A percentile compares a stretch with the other conserved stretches of the same genome.
Evolutionary conservation across 2,113 vertebrate genomes (phyloP).

Genomic region (Phodopus roborovskii): DNA sequence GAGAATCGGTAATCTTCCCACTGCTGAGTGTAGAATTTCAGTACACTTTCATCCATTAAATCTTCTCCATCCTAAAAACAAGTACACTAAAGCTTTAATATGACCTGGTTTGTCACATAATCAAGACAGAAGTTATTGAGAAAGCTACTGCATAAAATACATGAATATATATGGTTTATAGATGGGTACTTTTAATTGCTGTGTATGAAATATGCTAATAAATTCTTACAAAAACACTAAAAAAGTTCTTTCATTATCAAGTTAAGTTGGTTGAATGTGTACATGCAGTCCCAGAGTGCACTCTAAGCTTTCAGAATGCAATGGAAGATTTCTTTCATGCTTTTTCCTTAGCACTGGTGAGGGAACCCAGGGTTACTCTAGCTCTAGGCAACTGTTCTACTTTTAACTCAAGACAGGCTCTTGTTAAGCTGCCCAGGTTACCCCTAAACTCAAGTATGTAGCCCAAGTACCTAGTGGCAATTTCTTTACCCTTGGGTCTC

Average conservation of each 20-base stretch:
- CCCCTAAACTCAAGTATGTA: neutral
- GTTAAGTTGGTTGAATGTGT: neutral
- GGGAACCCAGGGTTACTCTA: neutral
- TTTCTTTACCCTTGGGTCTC: neutral
- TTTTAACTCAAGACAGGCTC: neutral
- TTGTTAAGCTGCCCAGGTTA: neutral
- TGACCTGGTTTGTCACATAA: neutral
- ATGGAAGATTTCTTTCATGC: neutral
- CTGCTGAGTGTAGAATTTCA: constrained; percentile 99
- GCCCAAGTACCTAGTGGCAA: neutral
- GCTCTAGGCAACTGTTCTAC: neutral
- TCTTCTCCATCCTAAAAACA: constrained; percentile 95
- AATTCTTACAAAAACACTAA: constrained; percentile 16
- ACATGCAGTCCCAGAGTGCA: neutral
- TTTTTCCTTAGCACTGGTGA: neutral
- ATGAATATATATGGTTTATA: neutral
- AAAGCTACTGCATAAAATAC: neutral
- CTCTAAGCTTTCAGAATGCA: neutral
- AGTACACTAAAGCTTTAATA: constrained; percentile 23
- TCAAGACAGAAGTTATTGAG: neutral
- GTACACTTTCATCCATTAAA: constrained; percentile 98
- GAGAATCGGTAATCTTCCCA: constrained; percentile 99
- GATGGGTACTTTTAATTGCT: neutral
- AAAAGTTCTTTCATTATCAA: constrained; percentile 15
- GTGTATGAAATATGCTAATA: neutral